phyloP scores from a whole-genome alignment of 2,888 invertebrate genomes.

The Formica aserva region DNA sequence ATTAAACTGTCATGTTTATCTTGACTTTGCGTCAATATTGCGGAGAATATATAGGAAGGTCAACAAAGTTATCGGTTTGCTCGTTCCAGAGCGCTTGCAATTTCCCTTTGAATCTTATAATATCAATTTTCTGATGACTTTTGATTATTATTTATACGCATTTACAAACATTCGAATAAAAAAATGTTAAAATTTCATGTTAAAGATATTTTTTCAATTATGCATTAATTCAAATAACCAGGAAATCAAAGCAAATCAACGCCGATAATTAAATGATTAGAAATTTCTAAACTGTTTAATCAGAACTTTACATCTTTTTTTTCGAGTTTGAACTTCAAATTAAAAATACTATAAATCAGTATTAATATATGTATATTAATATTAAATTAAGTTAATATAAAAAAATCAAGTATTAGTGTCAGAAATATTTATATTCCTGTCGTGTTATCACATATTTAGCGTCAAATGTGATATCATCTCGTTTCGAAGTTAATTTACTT shows the following conservation, averaged over 20 bases:
- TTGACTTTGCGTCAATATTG: constrained; percentile 42
- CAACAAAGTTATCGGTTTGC: constrained; percentile 36
- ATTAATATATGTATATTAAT: too few relatives aligned
- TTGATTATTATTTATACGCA: constrained; percentile 9
- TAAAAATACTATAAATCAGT: background rate
- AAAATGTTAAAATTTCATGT: background rate
- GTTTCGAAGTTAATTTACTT: constrained; percentile 16
- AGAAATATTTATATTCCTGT: background rate
- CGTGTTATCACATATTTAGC: background rate
- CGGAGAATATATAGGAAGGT: constrained; percentile 6
- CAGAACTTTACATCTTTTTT: background rate
- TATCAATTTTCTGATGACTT: constrained; percentile 25
- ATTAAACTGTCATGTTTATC: constrained; percentile 15
- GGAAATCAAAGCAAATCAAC: background rate
- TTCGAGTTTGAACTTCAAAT: background rate
- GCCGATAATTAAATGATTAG: background rate
- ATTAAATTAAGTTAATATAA: background rate
- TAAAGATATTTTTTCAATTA: background rate
- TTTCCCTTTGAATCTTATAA: background rate
- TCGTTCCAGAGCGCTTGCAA: background rate
- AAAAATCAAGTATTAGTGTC: background rate
- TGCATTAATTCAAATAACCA: background rate
- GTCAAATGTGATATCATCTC: background rate
- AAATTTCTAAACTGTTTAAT: background rate
- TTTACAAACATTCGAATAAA: background rate